phyloP scores from a whole-genome alignment of 2,888 invertebrate species.

The Eudasyphora cyanicolor region DNA sequence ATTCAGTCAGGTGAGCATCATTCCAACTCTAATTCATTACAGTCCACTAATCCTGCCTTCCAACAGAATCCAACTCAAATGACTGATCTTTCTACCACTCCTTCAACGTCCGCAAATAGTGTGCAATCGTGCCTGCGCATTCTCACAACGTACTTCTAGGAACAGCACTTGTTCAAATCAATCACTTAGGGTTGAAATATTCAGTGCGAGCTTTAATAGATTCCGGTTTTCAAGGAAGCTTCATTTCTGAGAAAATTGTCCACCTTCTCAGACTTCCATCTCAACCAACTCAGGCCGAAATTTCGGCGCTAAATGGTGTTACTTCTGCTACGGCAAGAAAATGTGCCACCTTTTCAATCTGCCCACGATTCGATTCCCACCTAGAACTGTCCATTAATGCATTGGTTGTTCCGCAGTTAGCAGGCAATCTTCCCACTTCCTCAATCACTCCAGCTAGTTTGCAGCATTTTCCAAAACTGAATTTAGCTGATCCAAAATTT shows the following conservation, averaged over 20 bases:
- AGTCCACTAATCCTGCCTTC: background rate
- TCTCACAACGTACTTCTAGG: background rate
- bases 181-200: background rate
- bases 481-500: background rate
- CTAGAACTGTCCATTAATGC: background rate
- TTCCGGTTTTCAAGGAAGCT: slow-evolving; percentile 5
- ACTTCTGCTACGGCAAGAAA: background rate
- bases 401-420: background rate
- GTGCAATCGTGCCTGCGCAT: background rate
- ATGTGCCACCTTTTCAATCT: background rate
- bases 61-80: too few relatives aligned
- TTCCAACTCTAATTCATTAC: background rate
- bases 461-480: background rate
- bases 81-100: background rate
- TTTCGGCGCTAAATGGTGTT: background rate
- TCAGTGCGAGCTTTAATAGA: background rate
- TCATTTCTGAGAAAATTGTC: background rate
- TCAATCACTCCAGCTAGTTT: background rate
- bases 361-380: background rate
- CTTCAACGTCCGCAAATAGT: background rate
- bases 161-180: background rate
- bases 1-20: background rate
- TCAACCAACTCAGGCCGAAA: background rate
- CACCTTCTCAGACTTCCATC: background rate
- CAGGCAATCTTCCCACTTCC: background rate